Evolutionary conservation across 1,140 invertebrate genomes (phyloP), one percentile per base, ranked within the genome.

Genomic region (Mercenaria mercenaria): DNA sequence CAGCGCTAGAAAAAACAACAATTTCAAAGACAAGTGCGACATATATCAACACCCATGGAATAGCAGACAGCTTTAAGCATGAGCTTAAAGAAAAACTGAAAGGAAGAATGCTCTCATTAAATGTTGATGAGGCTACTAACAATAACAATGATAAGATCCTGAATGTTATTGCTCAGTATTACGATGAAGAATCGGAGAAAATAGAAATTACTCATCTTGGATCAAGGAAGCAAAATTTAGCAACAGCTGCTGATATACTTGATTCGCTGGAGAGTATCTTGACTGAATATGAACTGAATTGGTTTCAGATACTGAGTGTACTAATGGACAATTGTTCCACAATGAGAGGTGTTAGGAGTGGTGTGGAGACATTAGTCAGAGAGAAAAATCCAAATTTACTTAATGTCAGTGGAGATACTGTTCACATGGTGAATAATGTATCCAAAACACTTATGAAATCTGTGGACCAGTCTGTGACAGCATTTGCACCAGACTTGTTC

Each of bases 41-140:
- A n/a, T 77, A 90, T 83, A 80, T 83, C 13, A 86, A 41, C 23
- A 47, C 76, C 0, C 83, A 86, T 80, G 89, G 69, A 26, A 67
- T 90, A 20, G 89, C 83, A 47, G 37, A 86, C 13, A 32, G 61
- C 11, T 47, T 90, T 23, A 90, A 86, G 32, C 18, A 80, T 34
- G 89, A 90, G 69, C 29, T 90, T 13, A 86, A 59, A n/a, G 52
- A 67, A 56, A 56, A 90, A 77, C 37, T 90, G 4, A 85, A 74
- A 69, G 74, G 56, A 26, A 85, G 50, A 64, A 72, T 77, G 39
- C 23, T 90, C 32, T 90, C 82, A 34, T 72, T 86, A 20, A 90
- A 90, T 74, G 52, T 90, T 41, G 89, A 90, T 59, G 83, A 90
- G 37, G 89, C 74, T n/a, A 90, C 89, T 43, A 90, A 90, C 77